Percentiles rank a stretch among this genome's conserved stretches.
These are phyloP conservation scores for Melanocharis versteri DNA, from an alignment of 2,113 vertebrate genomes.

Conservation along the genomic window DNA sequence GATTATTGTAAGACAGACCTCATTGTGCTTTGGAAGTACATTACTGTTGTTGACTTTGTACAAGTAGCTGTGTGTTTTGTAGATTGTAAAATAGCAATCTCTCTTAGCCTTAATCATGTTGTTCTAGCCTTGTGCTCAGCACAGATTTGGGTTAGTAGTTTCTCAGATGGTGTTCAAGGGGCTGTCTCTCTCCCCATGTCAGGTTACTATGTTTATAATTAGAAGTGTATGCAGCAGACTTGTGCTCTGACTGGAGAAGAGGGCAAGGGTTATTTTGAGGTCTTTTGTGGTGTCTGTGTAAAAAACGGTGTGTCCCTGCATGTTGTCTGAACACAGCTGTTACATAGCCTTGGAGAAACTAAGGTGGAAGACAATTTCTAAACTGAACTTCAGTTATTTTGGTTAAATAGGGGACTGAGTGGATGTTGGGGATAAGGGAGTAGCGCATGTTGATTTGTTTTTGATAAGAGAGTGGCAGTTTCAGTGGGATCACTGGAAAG, in stretches of 20 bases:
- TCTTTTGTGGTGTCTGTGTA: background rate
- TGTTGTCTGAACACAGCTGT: background rate
- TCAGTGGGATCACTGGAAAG: background rate
- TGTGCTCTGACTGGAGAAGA: background rate
- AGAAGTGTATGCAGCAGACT: background rate
- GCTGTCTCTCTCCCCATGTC: conserved; percentile 8
- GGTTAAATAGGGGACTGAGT: background rate
- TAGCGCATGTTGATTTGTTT: background rate
- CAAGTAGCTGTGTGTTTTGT: background rate
- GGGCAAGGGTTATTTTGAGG: conserved; percentile 34
- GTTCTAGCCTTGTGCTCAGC: background rate
- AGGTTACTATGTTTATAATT: conserved; percentile 54
- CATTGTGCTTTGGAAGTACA: background rate
- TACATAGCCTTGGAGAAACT: background rate
- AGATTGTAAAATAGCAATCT: background rate
- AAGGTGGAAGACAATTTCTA: background rate
- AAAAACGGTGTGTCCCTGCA: background rate
- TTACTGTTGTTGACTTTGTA: background rate
- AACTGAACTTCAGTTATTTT: background rate
- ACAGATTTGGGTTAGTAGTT: conserved; percentile 15
- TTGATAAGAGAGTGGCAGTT: background rate
- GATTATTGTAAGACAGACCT: background rate
- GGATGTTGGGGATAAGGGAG: background rate
- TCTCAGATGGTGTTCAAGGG: background rate
- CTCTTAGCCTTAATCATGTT: accelerated